Evolutionary conservation across 2,888 invertebrate species (phyloP).

Genomic region (Dicyrtomina minuta): DNA sequence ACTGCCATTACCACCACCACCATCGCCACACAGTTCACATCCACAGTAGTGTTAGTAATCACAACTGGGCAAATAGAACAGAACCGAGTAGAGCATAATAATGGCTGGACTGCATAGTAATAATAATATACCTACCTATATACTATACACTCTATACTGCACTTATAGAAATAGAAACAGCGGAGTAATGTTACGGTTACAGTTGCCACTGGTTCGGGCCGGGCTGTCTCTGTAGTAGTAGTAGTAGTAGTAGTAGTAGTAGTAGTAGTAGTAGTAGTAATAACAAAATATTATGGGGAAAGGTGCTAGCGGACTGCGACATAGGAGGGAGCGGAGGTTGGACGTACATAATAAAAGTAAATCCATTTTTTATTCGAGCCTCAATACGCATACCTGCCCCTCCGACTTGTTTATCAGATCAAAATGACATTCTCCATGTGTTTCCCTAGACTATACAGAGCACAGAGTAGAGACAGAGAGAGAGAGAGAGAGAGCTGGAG

Average conservation of each 20-base stretch:
- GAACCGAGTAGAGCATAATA: neutral
- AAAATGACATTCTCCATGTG: conserved; percentile 36
- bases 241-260: too few relatives aligned
- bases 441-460: conserved; percentile 26
- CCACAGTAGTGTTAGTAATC: neutral
- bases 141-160: too few relatives aligned
- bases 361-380: conserved; percentile 26
- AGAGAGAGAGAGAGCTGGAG: conserved; percentile 33
- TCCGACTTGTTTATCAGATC: conserved; percentile 31
- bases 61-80: neutral
- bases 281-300: too few relatives aligned
- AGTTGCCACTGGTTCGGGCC: too few relatives aligned
- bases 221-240: too few relatives aligned
- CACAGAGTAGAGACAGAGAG: conserved; percentile 39
- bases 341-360: too few relatives aligned
- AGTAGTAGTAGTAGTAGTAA: too few relatives aligned
- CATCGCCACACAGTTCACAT: neutral
- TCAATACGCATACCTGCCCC: conserved; percentile 35
- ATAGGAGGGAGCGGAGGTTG: conserved; percentile 6
- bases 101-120: too few relatives aligned
- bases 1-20: neutral
- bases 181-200: too few relatives aligned
- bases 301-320: neutral
- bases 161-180: too few relatives aligned
- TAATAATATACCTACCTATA: too few relatives aligned